Conservation (phyloP, 2,797 vertebrate species). For the Urocyon cinereoargenteus region DNA sequence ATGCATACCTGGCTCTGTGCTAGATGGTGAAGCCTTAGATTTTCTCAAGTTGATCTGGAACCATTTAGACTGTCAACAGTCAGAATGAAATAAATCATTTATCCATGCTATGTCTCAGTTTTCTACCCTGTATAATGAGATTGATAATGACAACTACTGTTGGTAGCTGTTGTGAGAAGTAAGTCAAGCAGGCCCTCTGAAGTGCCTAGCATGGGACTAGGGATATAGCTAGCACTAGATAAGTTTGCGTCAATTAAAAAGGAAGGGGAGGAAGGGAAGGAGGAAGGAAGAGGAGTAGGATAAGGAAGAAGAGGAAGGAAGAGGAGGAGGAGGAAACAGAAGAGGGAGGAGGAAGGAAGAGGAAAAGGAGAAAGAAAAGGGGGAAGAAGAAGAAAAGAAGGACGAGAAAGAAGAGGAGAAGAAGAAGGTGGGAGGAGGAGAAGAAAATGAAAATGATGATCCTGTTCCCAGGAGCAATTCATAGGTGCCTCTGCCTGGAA, state of each 20-base stretch:
- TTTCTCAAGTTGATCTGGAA: background rate
- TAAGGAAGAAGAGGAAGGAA: no score
- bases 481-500: background rate
- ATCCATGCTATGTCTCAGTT: background rate
- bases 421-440: background rate
- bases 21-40: background rate
- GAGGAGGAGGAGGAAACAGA: background rate
- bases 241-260: background rate
- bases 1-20: background rate
- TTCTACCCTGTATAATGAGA: background rate
- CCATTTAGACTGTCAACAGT: background rate
- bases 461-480: background rate
- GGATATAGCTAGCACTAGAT: background rate
- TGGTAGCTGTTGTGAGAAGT: background rate
- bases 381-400: background rate
- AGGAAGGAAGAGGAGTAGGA: background rate
- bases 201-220: background rate
- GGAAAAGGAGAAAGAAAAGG: background rate
- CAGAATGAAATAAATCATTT: constrained; percentile 6
- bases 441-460: no score
- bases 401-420: background rate
- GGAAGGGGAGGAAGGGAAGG: background rate
- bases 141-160: background rate
- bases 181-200: background rate
- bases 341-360: background rate